These are phyloP conservation scores for Steinernema scapterisci DNA, from an alignment of 2,888 invertebrate species.

Conservation along the genomic window DNA sequence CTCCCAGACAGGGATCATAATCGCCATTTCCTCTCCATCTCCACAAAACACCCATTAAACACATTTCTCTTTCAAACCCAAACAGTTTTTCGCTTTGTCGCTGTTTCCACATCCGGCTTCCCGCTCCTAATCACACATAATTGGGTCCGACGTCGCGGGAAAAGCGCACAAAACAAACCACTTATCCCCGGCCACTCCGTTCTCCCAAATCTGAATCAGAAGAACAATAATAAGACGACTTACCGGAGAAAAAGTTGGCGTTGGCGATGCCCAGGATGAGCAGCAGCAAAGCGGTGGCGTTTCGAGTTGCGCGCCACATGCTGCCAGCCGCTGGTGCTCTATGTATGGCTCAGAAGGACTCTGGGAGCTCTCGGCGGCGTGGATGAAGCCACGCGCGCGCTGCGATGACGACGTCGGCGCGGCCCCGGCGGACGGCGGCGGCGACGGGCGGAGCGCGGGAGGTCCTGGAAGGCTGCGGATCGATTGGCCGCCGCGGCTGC, in stretches of 20 bases:
- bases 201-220: neutral
- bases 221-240: slow-evolving; percentile 15
- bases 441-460: neutral
- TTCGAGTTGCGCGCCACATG: slow-evolving; percentile 29
- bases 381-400: slow-evolving; percentile 26
- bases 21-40: too few species aligned
- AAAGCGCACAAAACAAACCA: too few species aligned
- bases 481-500: neutral
- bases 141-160: too few species aligned
- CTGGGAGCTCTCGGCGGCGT: neutral
- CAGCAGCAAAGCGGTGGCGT: neutral
- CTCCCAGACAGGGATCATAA: too few species aligned
- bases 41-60: too few species aligned
- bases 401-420: slow-evolving; percentile 20
- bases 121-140: too few species aligned
- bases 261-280: slow-evolving; percentile 12
- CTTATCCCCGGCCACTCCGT: neutral
- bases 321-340: slow-evolving; percentile 32
- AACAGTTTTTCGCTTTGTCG: too few species aligned
- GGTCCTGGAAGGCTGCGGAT: neutral
- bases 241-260: slow-evolving; percentile 28
- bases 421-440: slow-evolving; percentile 8
- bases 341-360: neutral
- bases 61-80: too few species aligned
- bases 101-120: too few species aligned